Base-by-base conservation (phyloP, 2,888 invertebrate species). In the Argyra leucocephala region DNA sequence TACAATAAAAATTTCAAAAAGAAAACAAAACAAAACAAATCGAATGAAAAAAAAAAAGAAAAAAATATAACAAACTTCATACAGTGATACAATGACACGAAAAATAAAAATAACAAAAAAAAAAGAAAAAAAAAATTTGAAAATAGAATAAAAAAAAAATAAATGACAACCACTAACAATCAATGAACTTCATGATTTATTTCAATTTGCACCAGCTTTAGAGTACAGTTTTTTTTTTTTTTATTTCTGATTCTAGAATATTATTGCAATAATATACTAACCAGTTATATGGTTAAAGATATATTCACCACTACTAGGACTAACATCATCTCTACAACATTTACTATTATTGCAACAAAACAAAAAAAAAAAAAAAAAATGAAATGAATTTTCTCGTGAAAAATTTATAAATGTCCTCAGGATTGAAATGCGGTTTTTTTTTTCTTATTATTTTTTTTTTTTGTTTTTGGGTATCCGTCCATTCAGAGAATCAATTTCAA, bases 121-220 rank as follows among this genome's bases (percentile, higher is more conserved):
- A 4, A 31, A 10, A 31, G 31, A 31, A 6, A 48, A 48, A 6
- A 18, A 48, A 48, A 3, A 37, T n/a, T n/a, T n/a, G n/a, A n/a
- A n/a, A n/a, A n/a, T n/a, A n/a, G n/a, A n/a, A n/a, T n/a, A 48
- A 48, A 5, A 48, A 48, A n/a, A 48, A 48, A 48, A 48, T 18
- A 15, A 18, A 18, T 48, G 4, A 48, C 48, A 48, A 18, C n/a
- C 18, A 48, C 48, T 48, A 48, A 48, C 48, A 48, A 48, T 48
- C 48, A 48, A 48, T 48, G 18, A 48, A 48, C 48, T 48, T 48
- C 48, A 48, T 48, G 48, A 48, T 48, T 48, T 48, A 48, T 48
- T 48, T 48, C 48, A 48, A 48, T 48, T 48, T 48, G 48, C 48
- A 48, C 48, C 48, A 48, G 15, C 48, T 48, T 48, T 48, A 18